phyloP scores from a whole-genome alignment of 2,797 vertebrate species.

The Melopsittacus undulatus region DNA sequence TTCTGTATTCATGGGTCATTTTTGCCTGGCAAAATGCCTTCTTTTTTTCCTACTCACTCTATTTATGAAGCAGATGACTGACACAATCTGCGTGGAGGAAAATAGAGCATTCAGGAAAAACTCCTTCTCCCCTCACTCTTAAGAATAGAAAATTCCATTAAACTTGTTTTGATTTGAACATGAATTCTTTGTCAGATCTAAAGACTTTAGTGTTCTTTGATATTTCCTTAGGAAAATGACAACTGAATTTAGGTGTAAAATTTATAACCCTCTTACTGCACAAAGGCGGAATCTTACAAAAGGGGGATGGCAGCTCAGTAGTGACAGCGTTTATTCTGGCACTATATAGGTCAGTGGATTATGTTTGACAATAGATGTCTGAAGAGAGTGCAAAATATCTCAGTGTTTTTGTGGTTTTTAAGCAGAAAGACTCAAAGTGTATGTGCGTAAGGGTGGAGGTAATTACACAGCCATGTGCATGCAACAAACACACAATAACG shows the following conservation, averaged over 20 bases:
- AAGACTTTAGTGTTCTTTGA: background rate
- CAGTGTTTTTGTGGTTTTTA: background rate
- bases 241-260: background rate
- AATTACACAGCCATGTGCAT: background rate
- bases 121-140: background rate
- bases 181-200: background rate
- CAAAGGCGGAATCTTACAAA: background rate
- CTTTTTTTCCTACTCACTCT: background rate
- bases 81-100: background rate
- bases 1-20: background rate
- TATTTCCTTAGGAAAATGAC: background rate
- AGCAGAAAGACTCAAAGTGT: background rate
- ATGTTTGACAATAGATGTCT: background rate
- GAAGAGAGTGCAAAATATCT: background rate
- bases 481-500: background rate
- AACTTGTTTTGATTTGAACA: background rate
- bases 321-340: background rate
- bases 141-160: background rate
- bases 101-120: background rate
- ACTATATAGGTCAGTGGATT: constrained; percentile 3
- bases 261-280: background rate
- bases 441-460: fast-evolving
- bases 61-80: background rate
- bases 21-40: background rate
- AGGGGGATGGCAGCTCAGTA: background rate